Base-by-base conservation (phyloP, 1,140 invertebrate genomes). In the Microplitis demolitor region DNA sequence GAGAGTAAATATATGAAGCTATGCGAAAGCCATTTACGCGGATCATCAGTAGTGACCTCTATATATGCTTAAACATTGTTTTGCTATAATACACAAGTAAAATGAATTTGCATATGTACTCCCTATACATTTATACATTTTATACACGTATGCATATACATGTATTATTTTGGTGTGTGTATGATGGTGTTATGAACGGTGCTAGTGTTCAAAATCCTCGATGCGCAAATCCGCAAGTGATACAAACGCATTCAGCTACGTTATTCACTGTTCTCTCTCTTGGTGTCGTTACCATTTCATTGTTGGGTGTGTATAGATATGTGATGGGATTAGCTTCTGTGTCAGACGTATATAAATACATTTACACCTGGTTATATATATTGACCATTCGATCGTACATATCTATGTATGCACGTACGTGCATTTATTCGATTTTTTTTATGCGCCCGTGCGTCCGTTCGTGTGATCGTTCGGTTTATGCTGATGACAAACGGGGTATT, bases 1-100 rank as follows among this genome's bases (percentile, higher is more conserved):
- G 39, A 45, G 39, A 45, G 39, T 45, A 45, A 45, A 45, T 45
- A 45, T 45, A 6, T 45, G 11, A 45, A 45, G 6, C 39, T 45
- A 45, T 45, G 39, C 31, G 63, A 37, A 11, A 66, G 39, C 63
- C 63, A 66, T 66, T 66, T 66, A 66, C 37, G 63, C 45, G 34
- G 63, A 66, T 66, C 63, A 66, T 66, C 63, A 37, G 35, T 6
- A 66, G 14, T 45, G 39, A 31, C 63, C 45, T 66, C 5, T 45
- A 24, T 39, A 63, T 35, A 39, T 35, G 14, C 31, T 13, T 9
- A 66, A 37, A 66, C 37, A 66, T 16, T 16, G 24, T 9, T 6
- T 58, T 1, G 24, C 56, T 16, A 58, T 9, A 58, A 16, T 11
- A 58, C 56, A 31, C 56, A 24, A 5, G 24, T 11, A 11, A 45